Evolutionary conservation across 2,113 vertebrate genomes (phyloP).

Genomic region (Stercorarius parasiticus): DNA sequence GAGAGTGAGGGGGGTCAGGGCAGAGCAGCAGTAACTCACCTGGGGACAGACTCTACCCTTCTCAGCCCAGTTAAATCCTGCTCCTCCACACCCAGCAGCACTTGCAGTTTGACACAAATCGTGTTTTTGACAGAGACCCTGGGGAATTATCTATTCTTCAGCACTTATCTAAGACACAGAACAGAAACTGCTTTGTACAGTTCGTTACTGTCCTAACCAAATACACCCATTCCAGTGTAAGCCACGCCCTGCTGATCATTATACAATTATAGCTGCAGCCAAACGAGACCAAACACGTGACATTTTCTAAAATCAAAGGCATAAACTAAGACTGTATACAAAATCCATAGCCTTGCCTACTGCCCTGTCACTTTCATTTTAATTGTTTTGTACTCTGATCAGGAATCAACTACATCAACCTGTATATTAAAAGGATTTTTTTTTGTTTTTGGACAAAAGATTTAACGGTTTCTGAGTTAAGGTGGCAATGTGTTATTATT

Average conservation of each 20-base stretch:
- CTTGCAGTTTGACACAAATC: neutral
- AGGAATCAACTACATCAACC: neutral
- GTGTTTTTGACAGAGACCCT: neutral
- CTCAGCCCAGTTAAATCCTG: neutral
- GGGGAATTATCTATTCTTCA: neutral
- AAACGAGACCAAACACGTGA: neutral
- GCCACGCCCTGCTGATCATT: neutral
- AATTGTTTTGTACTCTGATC: neutral
- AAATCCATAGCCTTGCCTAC: neutral
- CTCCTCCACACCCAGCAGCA: neutral
- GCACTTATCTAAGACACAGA: neutral
- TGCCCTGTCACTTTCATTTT: neutral
- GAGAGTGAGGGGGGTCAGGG: neutral
- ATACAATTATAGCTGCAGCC: neutral
- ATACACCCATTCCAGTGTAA: rapidly evolving
- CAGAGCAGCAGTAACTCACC: neutral
- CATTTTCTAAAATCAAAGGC: neutral
- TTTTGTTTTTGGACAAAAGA: neutral
- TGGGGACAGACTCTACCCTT: neutral
- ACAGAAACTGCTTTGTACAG: neutral
- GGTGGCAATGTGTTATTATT: neutral
- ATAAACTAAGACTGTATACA: neutral
- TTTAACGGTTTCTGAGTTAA: neutral
- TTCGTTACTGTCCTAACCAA: neutral
- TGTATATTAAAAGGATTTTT: neutral